Evolutionary conservation across 2,113 vertebrate genomes (phyloP), one percentile per base, ranked within the genome.

Genomic region (Python bivittatus): DNA sequence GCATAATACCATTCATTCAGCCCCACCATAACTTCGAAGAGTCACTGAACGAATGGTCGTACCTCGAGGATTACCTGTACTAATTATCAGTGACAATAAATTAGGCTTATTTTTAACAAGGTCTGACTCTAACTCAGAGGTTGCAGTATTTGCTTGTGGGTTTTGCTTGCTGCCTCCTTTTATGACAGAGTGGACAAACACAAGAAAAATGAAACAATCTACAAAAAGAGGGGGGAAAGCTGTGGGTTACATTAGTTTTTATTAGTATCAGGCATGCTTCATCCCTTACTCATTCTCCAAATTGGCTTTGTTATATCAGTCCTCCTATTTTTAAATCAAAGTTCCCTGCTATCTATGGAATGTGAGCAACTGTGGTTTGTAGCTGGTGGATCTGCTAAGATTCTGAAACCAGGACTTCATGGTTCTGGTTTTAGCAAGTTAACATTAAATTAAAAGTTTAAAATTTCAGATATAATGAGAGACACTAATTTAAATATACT

Each of bases 211-310:
- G 48, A 42, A 56, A 48, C 7, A 91, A 9, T 23, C 64, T 93
- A 2, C 91, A 48, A 83, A 87, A 96, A 95, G 0, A 94, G 20
- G 68, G 33, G 2, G 17, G 38, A 33, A 79, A 79, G 6, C 38
- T 79, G 72, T 79, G 72, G 15, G 17, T 4, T 79, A 33, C 17
- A 57, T 56, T 33, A 15, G 29, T 9, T 10, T n/a, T n/a, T 72
- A 42, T 20, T 79, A 33, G 22, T 79, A 42, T 79, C 72, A 9
- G 72, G 17, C 17, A 79, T 79, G n/a, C 3, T 33, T n/a, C 86
- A 20, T 38, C 53, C 29, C 12, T 33, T 33, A 17, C 0, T 23
- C 1, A 6, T 5, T 54, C 15, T 29, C 9, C 52, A 87, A n/a
- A 23, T 17, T 17, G 15, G 17, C 1, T 57, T 87, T 23, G 8